These are phyloP conservation scores for Crepidodera aurea DNA, from an alignment of 2,888 invertebrate species.

Conservation along the genomic window DNA sequence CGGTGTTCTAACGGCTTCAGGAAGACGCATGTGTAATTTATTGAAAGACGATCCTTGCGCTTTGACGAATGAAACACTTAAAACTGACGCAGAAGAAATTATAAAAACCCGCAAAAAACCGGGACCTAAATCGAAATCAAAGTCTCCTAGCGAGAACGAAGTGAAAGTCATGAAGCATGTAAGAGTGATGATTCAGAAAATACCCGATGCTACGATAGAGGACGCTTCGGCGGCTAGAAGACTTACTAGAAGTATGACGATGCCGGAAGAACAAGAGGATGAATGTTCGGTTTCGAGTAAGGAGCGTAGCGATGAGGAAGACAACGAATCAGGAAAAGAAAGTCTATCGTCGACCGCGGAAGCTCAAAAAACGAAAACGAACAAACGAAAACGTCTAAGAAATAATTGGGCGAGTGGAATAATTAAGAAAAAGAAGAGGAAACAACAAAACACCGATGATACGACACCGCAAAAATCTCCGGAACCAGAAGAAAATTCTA, in stretches of 20 bases:
- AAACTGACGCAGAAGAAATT: slow-evolving; percentile 18
- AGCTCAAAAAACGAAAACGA: slow-evolving; percentile 49
- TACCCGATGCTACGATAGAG: slow-evolving; percentile 44
- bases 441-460: slow-evolving; percentile 22
- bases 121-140: slow-evolving; percentile 38
- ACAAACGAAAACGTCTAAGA: slow-evolving; percentile 58
- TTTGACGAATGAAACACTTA: slow-evolving; percentile 25
- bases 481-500: not conserved
- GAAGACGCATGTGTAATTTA: slow-evolving; percentile 71
- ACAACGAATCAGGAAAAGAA: slow-evolving; percentile 33
- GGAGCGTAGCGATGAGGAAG: slow-evolving; percentile 46
- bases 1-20: slow-evolving; percentile 70
- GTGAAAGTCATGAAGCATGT: slow-evolving; percentile 46
- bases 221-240: slow-evolving; percentile 36
- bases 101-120: slow-evolving; percentile 41
- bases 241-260: slow-evolving; percentile 36
- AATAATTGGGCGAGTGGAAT: slow-evolving; percentile 56
- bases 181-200: slow-evolving; percentile 47
- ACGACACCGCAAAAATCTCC: slow-evolving; percentile 2
- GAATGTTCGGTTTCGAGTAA: slow-evolving; percentile 30
- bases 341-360: slow-evolving; percentile 49
- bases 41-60: slow-evolving; percentile 55
- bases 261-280: slow-evolving; percentile 36
- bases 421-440: slow-evolving; percentile 43
- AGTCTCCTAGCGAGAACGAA: slow-evolving; percentile 23